Conservation (phyloP, 2,113 vertebrate species). For the Hyla sarda region DNA sequence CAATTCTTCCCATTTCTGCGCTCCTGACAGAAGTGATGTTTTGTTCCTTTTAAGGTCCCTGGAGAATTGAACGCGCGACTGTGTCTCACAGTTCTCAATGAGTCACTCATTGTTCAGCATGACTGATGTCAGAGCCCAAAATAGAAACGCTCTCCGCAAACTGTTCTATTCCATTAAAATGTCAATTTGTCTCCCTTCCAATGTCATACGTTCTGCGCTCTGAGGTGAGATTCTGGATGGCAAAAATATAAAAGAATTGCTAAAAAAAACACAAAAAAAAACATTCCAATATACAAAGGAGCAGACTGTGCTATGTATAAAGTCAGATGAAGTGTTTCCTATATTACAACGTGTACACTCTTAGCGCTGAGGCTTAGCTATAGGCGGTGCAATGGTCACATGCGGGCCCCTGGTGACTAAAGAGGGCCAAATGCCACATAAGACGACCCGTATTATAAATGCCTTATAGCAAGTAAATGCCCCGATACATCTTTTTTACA, state of each 20-base stretch:
- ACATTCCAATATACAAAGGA: neutral
- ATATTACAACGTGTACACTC: too few species aligned
- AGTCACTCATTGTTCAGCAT: slow-evolving; percentile 38
- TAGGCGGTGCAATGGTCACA: too few species aligned
- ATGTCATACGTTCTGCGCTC: neutral
- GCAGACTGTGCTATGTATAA: neutral
- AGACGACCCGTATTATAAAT: too few species aligned
- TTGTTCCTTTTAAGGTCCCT: neutral
- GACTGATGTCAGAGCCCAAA: slow-evolving; percentile 40
- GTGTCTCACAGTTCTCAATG: slow-evolving; percentile 7
- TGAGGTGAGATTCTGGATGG: neutral
- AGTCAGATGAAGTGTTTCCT: neutral
- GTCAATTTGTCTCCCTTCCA: slow-evolving; percentile 44
- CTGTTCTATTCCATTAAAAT: slow-evolving; percentile 36
- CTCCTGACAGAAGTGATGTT: slow-evolving; percentile 3
- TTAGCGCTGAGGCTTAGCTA: too few species aligned
- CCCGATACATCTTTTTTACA: too few species aligned
- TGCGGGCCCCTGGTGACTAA: too few species aligned
- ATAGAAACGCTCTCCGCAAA: slow-evolving; percentile 27
- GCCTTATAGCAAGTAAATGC: too few species aligned
- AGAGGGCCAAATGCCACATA: too few species aligned
- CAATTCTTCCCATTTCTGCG: slow-evolving; percentile 1
- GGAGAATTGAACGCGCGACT: neutral
- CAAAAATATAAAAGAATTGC: neutral
- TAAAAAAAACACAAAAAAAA: neutral